A percentile compares a stretch with the other conserved stretches of the same genome.
These are phyloP conservation scores for Apteryx owenii DNA, from an alignment of 2,113 vertebrate species.

Conservation along the genomic window DNA sequence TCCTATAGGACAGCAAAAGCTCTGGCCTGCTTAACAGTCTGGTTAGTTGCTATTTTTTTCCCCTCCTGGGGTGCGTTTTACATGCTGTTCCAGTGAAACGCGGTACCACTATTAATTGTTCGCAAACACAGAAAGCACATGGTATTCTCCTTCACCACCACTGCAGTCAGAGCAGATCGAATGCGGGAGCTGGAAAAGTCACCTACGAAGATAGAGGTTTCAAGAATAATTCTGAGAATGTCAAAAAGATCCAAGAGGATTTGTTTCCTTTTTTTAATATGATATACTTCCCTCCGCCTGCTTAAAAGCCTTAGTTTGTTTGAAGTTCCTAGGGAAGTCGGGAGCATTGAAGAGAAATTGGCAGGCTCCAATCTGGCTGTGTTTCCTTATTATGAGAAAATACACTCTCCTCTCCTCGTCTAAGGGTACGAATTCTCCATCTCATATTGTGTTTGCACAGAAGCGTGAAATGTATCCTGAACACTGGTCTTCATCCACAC, in stretches of 20 bases:
- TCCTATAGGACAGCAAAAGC: slow-evolving; percentile 28
- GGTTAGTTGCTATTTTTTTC: neutral
- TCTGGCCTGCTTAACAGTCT: slow-evolving; percentile 2
- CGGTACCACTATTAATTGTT: slow-evolving; percentile 15
- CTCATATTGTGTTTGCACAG: slow-evolving; percentile 45
- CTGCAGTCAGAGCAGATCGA: neutral
- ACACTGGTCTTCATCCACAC: neutral
- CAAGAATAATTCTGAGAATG: neutral
- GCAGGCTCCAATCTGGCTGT: slow-evolving; percentile 16
- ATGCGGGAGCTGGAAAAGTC: neutral
- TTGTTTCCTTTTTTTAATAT: neutral
- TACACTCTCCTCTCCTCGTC: neutral
- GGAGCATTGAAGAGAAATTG: slow-evolving; percentile 4
- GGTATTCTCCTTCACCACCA: neutral
- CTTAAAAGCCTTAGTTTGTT: slow-evolving; percentile 2
- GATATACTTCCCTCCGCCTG: neutral
- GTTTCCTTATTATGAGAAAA: slow-evolving; percentile 37
- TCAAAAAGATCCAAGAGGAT: neutral
- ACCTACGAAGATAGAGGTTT: neutral
- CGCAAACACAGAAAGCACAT: neutral
- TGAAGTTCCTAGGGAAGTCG: slow-evolving; percentile 24
- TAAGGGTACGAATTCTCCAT: slow-evolving; percentile 30
- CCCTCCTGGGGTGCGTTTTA: slow-evolving; percentile 34
- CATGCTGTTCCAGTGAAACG: neutral
- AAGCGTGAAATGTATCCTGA: slow-evolving; percentile 34